Conservation (phyloP, 2,888 invertebrate species). For the Spisula subtruncata region DNA sequence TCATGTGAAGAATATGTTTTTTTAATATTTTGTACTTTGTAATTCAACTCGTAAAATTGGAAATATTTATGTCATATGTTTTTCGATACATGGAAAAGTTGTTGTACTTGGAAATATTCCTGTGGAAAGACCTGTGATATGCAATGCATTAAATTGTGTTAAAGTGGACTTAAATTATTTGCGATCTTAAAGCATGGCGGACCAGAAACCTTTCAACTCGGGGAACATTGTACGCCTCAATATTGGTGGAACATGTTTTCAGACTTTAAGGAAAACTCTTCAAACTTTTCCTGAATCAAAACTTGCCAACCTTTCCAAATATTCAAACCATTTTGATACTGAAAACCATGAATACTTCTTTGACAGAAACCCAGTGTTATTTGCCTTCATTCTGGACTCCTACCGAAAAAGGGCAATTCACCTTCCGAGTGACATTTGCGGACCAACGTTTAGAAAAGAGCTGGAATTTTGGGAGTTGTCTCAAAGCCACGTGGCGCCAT, state of each 20-base stretch:
- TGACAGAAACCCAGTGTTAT: slow-evolving; percentile 58
- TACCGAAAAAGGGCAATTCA: slow-evolving; percentile 50
- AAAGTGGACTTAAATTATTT: too few species aligned
- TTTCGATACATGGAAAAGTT: too few species aligned
- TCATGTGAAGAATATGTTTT: too few species aligned
- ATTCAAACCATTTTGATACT: neutral
- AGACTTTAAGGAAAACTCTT: slow-evolving; percentile 45
- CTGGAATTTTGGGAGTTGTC: slow-evolving; percentile 61
- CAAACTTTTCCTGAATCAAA: slow-evolving; percentile 49
- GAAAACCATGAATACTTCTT: slow-evolving; percentile 48
- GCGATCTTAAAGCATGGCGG: neutral
- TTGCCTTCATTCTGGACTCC: slow-evolving; percentile 56
- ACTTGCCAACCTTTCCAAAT: slow-evolving; percentile 38
- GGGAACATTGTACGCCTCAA: slow-evolving; percentile 37
- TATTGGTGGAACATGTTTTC: slow-evolving; percentile 54
- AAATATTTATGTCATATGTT: too few species aligned
- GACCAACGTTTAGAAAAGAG: slow-evolving; percentile 47
- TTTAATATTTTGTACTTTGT: too few species aligned
- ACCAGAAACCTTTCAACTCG: neutral
- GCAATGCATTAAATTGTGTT: too few species aligned
- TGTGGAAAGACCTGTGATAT: too few species aligned
- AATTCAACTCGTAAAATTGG: too few species aligned
- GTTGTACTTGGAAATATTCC: too few species aligned
- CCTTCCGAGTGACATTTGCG: slow-evolving; percentile 59
- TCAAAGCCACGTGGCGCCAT: slow-evolving; percentile 41